A percentile compares a stretch with the other conserved stretches of the same genome.
Conservation (phyloP, 1,140 invertebrate genomes). For the Drosophila tani region DNA sequence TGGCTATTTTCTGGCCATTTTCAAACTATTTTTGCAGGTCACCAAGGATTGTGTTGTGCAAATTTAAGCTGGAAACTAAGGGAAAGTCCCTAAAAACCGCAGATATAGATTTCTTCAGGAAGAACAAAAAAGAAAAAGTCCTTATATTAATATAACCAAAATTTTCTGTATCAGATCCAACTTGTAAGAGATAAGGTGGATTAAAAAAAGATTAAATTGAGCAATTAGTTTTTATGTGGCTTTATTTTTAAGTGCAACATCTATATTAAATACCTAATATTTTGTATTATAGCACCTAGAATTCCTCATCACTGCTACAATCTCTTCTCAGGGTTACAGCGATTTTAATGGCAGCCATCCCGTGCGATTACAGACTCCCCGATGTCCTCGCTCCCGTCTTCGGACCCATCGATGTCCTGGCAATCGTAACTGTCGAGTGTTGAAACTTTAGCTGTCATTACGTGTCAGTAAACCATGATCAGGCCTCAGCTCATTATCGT, state of each 20-base stretch:
- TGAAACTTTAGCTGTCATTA: constrained; percentile 81
- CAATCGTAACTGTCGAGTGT: constrained; percentile 63
- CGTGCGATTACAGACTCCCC: constrained; percentile 33
- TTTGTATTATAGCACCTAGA: too few relatives aligned
- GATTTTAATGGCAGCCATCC: constrained; percentile 39
- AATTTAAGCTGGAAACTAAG: neutral
- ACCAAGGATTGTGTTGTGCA: neutral
- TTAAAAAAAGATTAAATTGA: too few relatives aligned
- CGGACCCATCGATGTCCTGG: neutral
- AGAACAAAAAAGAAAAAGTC: too few relatives aligned
- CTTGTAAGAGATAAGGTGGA: too few relatives aligned
- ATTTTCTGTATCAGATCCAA: too few relatives aligned
- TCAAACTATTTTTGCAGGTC: neutral
- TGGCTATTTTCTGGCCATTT: constrained; percentile 6
- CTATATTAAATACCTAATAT: neutral
- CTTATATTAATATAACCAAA: too few relatives aligned
- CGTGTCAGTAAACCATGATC: constrained; percentile 79
- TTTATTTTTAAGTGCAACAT: neutral
- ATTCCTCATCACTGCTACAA: neutral
- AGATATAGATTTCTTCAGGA: too few relatives aligned
- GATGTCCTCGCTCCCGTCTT: neutral
- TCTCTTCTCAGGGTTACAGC: neutral
- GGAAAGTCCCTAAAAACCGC: too few relatives aligned
- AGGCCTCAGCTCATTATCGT: constrained; percentile 49
- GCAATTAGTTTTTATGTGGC: too few relatives aligned